These are phyloP conservation scores for Stegodyphus mimosarum DNA, from an alignment of 1,140 invertebrate genomes.

Conservation along the genomic window DNA sequence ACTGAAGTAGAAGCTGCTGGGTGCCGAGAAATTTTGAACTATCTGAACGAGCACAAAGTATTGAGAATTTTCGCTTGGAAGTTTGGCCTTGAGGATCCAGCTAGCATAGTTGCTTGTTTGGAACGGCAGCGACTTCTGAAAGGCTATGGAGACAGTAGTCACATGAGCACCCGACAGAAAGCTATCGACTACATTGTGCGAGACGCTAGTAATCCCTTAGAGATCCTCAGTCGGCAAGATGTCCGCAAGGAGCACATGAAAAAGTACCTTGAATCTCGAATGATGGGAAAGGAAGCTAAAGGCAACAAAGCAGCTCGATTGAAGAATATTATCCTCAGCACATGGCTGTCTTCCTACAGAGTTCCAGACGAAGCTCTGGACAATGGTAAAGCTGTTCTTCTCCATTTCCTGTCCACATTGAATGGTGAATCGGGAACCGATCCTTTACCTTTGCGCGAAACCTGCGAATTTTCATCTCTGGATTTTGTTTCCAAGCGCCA, in stretches of 20 bases:
- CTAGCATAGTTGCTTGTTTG: conserved; percentile 46
- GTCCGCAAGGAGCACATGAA: conserved; percentile 56
- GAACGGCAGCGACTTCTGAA: conserved; percentile 47
- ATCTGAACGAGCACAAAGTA: conserved; percentile 50
- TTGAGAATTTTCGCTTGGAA: conserved; percentile 51
- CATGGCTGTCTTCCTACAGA: conserved; percentile 49
- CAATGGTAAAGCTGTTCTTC: conserved; percentile 43
- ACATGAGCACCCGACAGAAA: conserved; percentile 44
- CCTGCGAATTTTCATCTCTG: conserved; percentile 46
- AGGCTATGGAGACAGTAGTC: conserved; percentile 51
- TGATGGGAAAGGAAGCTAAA: conserved; percentile 55
- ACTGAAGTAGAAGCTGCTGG: conserved; percentile 42
- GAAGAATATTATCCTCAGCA: conserved; percentile 52
- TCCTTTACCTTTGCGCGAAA: conserved; percentile 39
- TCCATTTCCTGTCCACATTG: conserved; percentile 41
- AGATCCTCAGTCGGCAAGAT: conserved; percentile 46
- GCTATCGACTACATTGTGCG: conserved; percentile 53
- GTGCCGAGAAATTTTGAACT: conserved; percentile 46
- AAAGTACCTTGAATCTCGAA: conserved; percentile 51
- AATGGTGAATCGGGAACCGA: conserved; percentile 48
- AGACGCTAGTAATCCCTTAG: conserved; percentile 48
- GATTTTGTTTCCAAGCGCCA: conserved; percentile 49
- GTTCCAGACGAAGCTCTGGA: conserved; percentile 49
- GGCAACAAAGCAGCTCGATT: conserved; percentile 47
- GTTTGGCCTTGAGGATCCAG: conserved; percentile 51